Evolutionary conservation across 2,888 invertebrate species (phyloP).

Genomic region (Dryadula phaetusa): DNA sequence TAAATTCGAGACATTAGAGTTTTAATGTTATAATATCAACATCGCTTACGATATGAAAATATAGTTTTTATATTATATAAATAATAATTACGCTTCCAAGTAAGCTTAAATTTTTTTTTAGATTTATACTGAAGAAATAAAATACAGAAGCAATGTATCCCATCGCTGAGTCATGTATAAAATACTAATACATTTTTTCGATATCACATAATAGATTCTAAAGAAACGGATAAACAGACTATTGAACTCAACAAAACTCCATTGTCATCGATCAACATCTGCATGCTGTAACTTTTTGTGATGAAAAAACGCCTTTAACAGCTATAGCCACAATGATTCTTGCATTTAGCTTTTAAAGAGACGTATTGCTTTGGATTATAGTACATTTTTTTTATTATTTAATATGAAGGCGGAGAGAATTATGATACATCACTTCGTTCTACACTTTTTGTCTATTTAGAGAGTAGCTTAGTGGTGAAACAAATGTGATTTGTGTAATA

Average conservation of each 20-base stretch:
- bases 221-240: conserved; percentile 35
- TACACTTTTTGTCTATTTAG: no score
- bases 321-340: conserved; percentile 54
- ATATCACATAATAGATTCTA: conserved; percentile 22
- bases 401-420: not conserved
- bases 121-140: not conserved
- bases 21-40: no score
- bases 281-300: conserved; percentile 54
- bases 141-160: conserved; percentile 1
- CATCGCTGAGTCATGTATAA: conserved; percentile 15
- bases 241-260: conserved; percentile 49
- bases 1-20: no score
- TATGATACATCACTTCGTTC: not conserved
- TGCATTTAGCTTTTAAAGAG: conserved; percentile 56
- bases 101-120: no score
- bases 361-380: conserved; percentile 29
- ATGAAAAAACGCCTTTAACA: conserved; percentile 54
- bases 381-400: not conserved
- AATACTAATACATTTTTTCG: conserved; percentile 21
- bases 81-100: not conserved
- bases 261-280: conserved; percentile 62
- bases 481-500: no score
- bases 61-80: not conserved
- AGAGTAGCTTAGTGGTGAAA: no score
- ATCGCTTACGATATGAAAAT: no score